phyloP scores from a whole-genome alignment of 2,113 vertebrate species.

The Noturus placidus region DNA sequence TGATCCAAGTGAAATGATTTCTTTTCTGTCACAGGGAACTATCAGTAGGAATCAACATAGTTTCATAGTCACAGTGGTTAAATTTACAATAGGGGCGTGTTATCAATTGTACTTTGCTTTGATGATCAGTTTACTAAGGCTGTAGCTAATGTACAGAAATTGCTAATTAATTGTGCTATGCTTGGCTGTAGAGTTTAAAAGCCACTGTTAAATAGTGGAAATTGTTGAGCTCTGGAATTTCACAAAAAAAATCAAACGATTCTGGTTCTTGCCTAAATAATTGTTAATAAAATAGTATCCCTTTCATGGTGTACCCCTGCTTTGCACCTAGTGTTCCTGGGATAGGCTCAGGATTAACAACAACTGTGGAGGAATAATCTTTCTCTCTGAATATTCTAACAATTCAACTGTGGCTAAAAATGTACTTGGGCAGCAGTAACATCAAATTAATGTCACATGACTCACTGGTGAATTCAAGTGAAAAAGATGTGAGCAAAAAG shows the following conservation, averaged over 20 bases:
- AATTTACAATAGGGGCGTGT: too few relatives aligned
- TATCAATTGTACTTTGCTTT: too few relatives aligned
- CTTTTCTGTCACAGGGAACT: too few relatives aligned
- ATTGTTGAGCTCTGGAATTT: not conserved
- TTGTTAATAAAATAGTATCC: not conserved
- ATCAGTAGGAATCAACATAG: too few relatives aligned
- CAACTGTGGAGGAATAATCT: not conserved
- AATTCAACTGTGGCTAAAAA: too few relatives aligned
- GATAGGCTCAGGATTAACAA: not conserved
- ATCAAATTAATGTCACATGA: not conserved
- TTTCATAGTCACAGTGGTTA: too few relatives aligned
- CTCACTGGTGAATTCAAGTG: not conserved
- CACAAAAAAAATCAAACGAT: not conserved
- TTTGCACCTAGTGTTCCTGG: not conserved
- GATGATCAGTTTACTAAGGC: too few relatives aligned
- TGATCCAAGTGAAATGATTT: too few relatives aligned
- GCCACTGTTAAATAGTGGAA: not conserved
- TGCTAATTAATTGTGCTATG: too few relatives aligned
- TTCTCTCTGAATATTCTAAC: not conserved
- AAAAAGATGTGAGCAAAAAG: not conserved
- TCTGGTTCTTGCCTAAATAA: not conserved
- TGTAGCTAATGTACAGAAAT: too few relatives aligned
- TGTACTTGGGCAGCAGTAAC: not conserved
- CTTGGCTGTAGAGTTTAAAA: not conserved
- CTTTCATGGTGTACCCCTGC: not conserved